Base-by-base conservation (phyloP, 2,888 invertebrate genomes). In the Pycnomerus fuliginosus region DNA sequence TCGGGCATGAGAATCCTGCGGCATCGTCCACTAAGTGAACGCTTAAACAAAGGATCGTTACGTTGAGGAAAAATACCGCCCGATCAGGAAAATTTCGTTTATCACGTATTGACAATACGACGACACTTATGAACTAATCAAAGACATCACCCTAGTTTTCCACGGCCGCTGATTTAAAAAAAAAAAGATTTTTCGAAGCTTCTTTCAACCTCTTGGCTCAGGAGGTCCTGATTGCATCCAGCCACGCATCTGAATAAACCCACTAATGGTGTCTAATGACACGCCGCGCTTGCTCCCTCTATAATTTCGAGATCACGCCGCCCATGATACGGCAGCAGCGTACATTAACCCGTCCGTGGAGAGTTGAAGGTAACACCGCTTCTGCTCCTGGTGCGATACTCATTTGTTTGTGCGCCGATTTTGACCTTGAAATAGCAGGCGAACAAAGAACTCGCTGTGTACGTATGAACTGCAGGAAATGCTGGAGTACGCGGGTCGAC, bases 351-450 rank as follows among this genome's bases (percentile, higher is more conserved):
- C 55, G 52, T 51, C 50, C 49, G 45, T 48, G n/a, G n/a, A n/a
- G n/a, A n/a, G n/a, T n/a, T n/a, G n/a, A n/a, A n/a, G n/a, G n/a
- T n/a, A n/a, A n/a, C n/a, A n/a, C n/a, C n/a, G n/a, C 39, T 40
- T 15, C 47, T 37, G 33, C 32, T 47, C 32, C 36, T 29, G 47
- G 56, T 51, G 52, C 56, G 44, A 55, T 53, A 53, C 47, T 47
- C 49, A 53, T 57, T 56, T 55, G 56, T 55, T 58, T 57, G 53
- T 51, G 51, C 49, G 17, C 39, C 40, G n/a, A n/a, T n/a, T 38
- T 44, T 54, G 61, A 55, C 59, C 61, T 60, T 61, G 59, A 53
- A 48, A 50, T 42, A 47, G 52, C 53, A 55, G 57, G 55, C 58
- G 51, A 50, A 52, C 56, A 50, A 54, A 53, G 49, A 50, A 42